A percentile compares a stretch with the other conserved stretches of the same genome.
Evolutionary conservation across 2,797 vertebrate genomes (phyloP).

Genomic region (Chelon auratus): DNA sequence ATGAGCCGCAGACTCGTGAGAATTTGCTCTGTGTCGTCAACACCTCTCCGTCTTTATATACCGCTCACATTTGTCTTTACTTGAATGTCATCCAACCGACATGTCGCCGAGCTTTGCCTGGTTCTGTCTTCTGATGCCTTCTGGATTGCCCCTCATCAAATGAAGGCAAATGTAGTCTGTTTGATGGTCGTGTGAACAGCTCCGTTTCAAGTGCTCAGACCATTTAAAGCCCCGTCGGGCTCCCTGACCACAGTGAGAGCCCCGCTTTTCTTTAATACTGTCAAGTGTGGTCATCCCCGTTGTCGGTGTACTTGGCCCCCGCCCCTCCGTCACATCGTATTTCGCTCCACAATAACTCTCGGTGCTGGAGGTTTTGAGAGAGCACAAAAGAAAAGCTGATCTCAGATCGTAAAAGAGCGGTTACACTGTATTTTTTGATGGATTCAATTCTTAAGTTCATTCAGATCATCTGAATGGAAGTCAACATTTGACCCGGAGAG

Average conservation of each 20-base stretch:
- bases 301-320: conserved; percentile 31
- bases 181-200: conserved; percentile 14
- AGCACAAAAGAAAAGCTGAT: conserved; percentile 42
- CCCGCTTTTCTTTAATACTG: conserved; percentile 45
- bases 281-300: conserved; percentile 58
- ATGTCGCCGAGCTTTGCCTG: conserved; percentile 40
- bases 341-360: conserved; percentile 45
- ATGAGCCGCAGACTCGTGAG: conserved; percentile 53
- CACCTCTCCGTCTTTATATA: conserved; percentile 55
- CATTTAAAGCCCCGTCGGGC: conserved; percentile 36
- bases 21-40: conserved; percentile 58
- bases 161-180: conserved; percentile 18
- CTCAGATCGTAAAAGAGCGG: conserved; percentile 30
- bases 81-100: conserved; percentile 26
- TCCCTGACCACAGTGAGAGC: conserved; percentile 43
- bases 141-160: conserved; percentile 23
- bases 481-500: conserved; percentile 44
- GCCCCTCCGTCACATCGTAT: conserved; percentile 55
- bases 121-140: conserved; percentile 21
- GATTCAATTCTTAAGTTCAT: conserved; percentile 43
- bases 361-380: conserved; percentile 35
- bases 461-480: conserved; percentile 59
- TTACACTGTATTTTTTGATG: conserved; percentile 41
- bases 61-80: conserved; percentile 34
- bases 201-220: conserved; percentile 41